Evolutionary conservation across 2,888 invertebrate species (phyloP).

Genomic region (Ennomos quercinarius): DNA sequence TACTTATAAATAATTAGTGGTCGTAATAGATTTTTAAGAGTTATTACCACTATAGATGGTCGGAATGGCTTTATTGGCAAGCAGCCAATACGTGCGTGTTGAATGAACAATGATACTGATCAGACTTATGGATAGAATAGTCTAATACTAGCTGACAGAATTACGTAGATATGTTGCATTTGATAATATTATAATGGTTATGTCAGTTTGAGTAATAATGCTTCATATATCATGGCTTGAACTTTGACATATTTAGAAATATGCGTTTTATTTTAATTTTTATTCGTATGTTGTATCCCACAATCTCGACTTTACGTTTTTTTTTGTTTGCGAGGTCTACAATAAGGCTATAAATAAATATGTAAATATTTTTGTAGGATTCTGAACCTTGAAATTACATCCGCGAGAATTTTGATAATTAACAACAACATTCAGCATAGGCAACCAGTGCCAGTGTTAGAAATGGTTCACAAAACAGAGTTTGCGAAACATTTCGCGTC

Average conservation of each 20-base stretch:
- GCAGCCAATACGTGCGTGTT: slow-evolving; percentile 7
- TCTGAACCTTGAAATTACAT: neutral
- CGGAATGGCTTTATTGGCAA: slow-evolving; percentile 24
- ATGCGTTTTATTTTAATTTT: no score
- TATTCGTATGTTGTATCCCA: no score
- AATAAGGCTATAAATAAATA: no score
- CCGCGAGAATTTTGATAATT: slow-evolving; percentile 6
- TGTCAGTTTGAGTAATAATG: no score
- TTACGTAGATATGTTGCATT: neutral
- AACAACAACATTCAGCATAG: slow-evolving; percentile 27
- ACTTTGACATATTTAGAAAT: no score
- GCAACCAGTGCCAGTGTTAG: slow-evolving; percentile 18
- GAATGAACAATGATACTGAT: slow-evolving; percentile 6
- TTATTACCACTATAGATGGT: slow-evolving; percentile 14
- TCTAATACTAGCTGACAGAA: neutral
- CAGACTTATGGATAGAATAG: no score
- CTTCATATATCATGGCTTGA: no score
- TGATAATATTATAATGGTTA: neutral
- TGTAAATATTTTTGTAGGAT: no score
- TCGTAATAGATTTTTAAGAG: slow-evolving; percentile 18
- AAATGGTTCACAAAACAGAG: slow-evolving; percentile 46
- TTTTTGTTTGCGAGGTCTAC: no score
- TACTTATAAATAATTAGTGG: slow-evolving; percentile 55
- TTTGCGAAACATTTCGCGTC: slow-evolving; percentile 72
- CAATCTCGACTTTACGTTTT: no score